Evolutionary conservation across 23 tunicate genomes (phyloP), one percentile per base, ranked within the genome.

Genomic region (Trididemnum clinides): DNA sequence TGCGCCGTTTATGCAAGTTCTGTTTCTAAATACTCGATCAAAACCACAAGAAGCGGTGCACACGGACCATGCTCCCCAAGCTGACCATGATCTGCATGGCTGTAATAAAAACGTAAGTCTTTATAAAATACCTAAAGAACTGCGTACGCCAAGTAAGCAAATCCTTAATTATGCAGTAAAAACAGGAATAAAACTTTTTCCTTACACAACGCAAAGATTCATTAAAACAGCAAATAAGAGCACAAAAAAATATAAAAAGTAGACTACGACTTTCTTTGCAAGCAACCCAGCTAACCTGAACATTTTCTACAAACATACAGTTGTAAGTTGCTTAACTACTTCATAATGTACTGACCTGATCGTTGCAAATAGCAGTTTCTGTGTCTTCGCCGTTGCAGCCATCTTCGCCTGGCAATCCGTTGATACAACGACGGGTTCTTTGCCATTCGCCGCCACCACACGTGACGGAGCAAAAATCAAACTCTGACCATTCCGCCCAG

Each of bases 401-500:
- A 23, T 57, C 37, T 4, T 33, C 62, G 0, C 90, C 96, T 0
- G 84, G 66, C 0, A 65, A 57, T 31, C 95, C 95, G 59, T 74
- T 77, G 64, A 90, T 77, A 38, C 99, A 95, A 5, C 38, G 57
- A 18, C 99, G 80, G 30, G 25, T 4, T 23, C 88, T 85, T 7
- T 80, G 23, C 50, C 66, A 51, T 26, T 31, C 28, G 22, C 98
- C 98, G 22, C 76, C 77, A n/a, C 83, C 98, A 72, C 98, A 93
- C 21, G 92, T 78, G 3, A 37, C 87, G 26, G 86, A 44, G 78
- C 98, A 93, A 39, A 81, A 71, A 0, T 88, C 71, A 86, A 92
- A 93, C 6, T 72, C n/a, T 4, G 62, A 85, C 98, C 98, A 93
- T 33, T 82, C 85, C 30, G 72, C 50, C 85, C 88, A 93, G 83